Evolutionary conservation across 2,888 invertebrate species (phyloP), one percentile per base, ranked within the genome.

Genomic region (Dexiosoma caninum): DNA sequence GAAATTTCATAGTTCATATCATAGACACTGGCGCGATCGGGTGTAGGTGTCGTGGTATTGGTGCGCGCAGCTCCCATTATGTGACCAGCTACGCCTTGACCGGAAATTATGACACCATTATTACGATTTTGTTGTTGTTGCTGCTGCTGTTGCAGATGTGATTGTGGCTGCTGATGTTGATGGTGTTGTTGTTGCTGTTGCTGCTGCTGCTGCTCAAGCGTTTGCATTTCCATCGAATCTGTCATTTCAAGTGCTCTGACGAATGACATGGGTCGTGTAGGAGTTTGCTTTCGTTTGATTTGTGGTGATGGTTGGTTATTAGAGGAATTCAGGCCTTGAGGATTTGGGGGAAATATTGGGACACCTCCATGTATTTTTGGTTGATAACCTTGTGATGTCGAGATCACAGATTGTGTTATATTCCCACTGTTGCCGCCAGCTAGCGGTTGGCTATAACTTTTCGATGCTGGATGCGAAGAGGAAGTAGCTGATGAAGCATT

Each of bases 1-100:
- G 96, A 96, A 92, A 97, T 97, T 91, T 97, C 97, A 91, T 97
- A 97, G 92, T 96, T 97, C 94, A 96, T 96, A 91, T 97, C 97
- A 91, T 97, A 97, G 84, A 96, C 95, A 91, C 96, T 96, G 86
- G 95, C 95, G 86, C 96, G 94, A 90, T 96, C 96, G 60, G 96
- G 95, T 14, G 95, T 94, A 40, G 93, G 92, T 59, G 93, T 91
- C 12, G 92, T 92, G 23, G 92, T 91, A 81, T 91, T 87, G 71
- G 88, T 87, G 84, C 87, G 91, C 84, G 86, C 91, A 87, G 83
- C 90, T 71, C 83, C 85, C 23, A 82, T 67, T 37, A 83, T 76
- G 80, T 74, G 84, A 55, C 30, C 78, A n/a, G 78, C 78, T 64
- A 79, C 81, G 27, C 83, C 75, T 71, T 75, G 67, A 42, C 82